Evolutionary conservation across 2,113 vertebrate genomes (phyloP).

Genomic region (Xenopus laevis): DNA sequence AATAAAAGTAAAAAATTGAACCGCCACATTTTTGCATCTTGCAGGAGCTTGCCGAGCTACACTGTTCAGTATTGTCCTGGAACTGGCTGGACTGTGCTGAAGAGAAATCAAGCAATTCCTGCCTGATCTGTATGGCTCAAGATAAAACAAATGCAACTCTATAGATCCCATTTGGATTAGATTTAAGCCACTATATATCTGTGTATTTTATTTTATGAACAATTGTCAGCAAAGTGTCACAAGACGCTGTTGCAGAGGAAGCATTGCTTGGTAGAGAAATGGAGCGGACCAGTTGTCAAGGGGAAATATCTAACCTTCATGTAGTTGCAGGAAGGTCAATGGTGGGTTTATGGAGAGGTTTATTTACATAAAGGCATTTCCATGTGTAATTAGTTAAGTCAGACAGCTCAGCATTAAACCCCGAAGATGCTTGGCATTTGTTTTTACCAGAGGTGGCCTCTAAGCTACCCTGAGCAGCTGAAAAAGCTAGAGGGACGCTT

Average conservation of each 20-base stretch:
- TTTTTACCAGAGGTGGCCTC: constrained; percentile 62
- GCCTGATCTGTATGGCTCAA: too few relatives aligned
- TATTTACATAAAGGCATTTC: neutral
- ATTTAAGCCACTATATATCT: neutral
- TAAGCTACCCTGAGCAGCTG: constrained; percentile 72
- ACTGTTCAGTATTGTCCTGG: neutral
- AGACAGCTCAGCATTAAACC: constrained; percentile 54
- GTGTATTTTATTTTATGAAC: neutral
- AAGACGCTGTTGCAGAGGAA: too few relatives aligned
- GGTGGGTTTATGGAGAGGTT: too few relatives aligned
- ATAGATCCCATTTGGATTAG: neutral
- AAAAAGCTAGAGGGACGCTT: constrained; percentile 68
- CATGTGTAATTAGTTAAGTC: neutral
- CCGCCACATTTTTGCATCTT: neutral
- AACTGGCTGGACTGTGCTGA: neutral
- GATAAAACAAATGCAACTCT: too few relatives aligned
- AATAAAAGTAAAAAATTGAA: too few relatives aligned
- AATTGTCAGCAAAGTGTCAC: neutral
- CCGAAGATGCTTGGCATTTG: constrained; percentile 51
- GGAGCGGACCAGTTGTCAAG: neutral
- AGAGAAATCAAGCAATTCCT: constrained; percentile 3
- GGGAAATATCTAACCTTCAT: neutral
- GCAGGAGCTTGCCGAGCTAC: neutral
- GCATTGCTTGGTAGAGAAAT: neutral
- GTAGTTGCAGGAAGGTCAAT: too few relatives aligned